phyloP scores from a whole-genome alignment of 2,113 vertebrate species.

The Ceyx melanurus region DNA sequence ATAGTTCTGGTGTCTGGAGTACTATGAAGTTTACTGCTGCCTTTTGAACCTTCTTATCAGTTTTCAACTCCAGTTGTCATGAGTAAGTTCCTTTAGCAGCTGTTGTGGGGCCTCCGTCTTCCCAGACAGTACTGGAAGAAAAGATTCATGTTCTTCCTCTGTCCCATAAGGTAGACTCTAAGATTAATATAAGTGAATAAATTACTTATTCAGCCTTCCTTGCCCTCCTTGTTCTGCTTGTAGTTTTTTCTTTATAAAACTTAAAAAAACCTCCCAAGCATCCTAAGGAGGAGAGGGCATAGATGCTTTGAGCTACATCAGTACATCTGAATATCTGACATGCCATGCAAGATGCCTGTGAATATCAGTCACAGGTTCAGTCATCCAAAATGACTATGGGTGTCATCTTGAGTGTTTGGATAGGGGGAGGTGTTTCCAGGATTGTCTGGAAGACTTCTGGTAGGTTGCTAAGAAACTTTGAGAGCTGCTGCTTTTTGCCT shows the following conservation, averaged over 20 bases:
- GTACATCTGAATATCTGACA: background rate
- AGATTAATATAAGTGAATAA: background rate
- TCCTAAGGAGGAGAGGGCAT: background rate
- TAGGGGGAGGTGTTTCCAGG: background rate
- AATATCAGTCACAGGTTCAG: background rate
- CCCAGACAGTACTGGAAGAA: background rate
- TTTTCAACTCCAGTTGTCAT: background rate
- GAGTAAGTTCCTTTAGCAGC: background rate
- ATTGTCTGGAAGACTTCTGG: background rate
- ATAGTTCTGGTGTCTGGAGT: background rate
- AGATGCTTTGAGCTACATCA: background rate
- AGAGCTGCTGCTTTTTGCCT: background rate
- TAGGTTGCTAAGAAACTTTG: background rate
- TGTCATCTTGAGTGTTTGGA: background rate
- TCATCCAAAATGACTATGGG: background rate
- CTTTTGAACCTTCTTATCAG: background rate
- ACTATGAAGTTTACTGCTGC: background rate
- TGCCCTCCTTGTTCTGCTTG: background rate
- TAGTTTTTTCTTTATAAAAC: background rate
- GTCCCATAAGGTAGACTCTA: background rate
- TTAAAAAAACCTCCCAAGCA: background rate
- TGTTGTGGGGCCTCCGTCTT: rapidly evolving
- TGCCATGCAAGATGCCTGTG: background rate
- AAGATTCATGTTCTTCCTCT: background rate
- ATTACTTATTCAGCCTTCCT: background rate